Evolutionary conservation across 2,113 vertebrate species (phyloP).

Genomic region (Nicator chloris): DNA sequence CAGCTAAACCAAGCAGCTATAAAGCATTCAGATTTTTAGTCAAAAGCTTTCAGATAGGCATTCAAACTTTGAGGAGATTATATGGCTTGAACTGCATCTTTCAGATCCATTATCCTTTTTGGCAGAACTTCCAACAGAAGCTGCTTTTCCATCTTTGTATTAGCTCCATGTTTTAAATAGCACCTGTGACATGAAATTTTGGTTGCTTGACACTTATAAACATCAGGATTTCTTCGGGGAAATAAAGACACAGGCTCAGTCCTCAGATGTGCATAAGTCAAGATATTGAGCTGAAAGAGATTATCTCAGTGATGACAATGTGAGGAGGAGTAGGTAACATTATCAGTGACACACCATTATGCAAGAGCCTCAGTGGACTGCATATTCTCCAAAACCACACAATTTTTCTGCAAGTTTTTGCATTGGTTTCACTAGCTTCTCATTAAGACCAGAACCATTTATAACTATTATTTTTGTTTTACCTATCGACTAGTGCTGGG

Average conservation of each 20-base stretch:
- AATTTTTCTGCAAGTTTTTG: background rate
- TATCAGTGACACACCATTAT: background rate
- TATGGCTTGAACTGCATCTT: background rate
- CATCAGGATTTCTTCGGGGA: background rate
- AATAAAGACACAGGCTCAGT: background rate
- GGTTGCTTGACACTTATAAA: background rate
- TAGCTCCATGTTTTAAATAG: background rate
- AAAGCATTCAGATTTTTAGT: background rate
- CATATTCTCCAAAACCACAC: background rate
- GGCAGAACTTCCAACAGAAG: background rate
- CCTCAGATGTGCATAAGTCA: background rate
- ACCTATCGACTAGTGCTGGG: background rate
- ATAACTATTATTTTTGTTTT: background rate
- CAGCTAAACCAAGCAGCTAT: background rate
- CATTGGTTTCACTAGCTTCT: background rate
- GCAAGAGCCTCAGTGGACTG: background rate
- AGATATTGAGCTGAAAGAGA: background rate
- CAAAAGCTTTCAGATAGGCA: background rate
- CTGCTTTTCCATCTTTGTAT: background rate
- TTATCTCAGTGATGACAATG: background rate
- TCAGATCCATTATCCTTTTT: background rate
- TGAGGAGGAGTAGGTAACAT: background rate
- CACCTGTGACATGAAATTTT: background rate
- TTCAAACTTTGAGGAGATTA: background rate
- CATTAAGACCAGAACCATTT: background rate